phyloP scores from a whole-genome alignment of 2,113 vertebrate genomes.

The Colinus virginianus region DNA sequence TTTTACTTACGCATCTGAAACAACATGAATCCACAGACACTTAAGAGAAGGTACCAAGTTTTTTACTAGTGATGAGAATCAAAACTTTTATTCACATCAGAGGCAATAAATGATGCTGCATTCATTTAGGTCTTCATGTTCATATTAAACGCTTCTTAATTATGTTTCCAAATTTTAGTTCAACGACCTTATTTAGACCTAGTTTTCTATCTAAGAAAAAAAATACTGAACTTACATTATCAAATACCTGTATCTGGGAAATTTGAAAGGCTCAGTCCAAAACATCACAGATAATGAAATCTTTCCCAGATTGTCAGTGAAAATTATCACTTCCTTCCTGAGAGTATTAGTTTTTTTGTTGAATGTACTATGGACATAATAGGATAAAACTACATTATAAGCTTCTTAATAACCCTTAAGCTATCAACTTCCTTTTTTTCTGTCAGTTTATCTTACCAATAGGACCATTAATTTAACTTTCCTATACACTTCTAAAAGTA shows the following conservation, averaged over 20 bases:
- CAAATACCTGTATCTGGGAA: neutral
- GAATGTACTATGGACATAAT: neutral
- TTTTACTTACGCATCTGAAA: rapidly evolving
- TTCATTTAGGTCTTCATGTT: neutral
- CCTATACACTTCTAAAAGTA: neutral
- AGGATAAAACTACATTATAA: neutral
- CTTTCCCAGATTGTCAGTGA: neutral
- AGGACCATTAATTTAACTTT: neutral
- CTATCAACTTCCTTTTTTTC: neutral
- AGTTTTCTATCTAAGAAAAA: neutral
- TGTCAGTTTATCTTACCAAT: neutral
- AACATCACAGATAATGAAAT: neutral
- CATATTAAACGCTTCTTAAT: neutral
- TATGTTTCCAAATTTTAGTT: neutral
- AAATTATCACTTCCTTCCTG: neutral
- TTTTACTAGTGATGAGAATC: neutral
- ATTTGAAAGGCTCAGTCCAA: neutral
- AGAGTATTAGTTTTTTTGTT: neutral
- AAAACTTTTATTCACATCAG: neutral
- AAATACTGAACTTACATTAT: neutral
- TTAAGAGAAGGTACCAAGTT: neutral
- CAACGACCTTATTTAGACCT: neutral
- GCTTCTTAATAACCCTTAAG: neutral
- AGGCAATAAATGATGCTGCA: neutral
- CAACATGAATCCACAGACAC: too few species aligned